Evolutionary conservation across 2,797 vertebrate species (phyloP).

Genomic region (Valencia hispanica): DNA sequence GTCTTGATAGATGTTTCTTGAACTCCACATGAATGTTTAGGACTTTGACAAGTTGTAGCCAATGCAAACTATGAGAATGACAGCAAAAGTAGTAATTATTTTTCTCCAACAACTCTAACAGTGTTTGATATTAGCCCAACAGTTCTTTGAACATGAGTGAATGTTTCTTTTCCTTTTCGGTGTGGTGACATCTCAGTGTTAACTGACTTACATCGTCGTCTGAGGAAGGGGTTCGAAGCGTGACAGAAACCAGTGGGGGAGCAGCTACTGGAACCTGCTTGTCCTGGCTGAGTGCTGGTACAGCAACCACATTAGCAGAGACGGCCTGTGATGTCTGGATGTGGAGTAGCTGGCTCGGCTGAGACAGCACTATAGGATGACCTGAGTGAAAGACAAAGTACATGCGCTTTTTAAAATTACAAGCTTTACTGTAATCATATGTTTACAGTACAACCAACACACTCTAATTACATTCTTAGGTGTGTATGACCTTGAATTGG

Average conservation of each 20-base stretch:
- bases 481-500: not conserved
- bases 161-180: not conserved
- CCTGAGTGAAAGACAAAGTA: constrained; percentile 73
- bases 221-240: constrained; percentile 62
- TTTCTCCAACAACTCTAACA: not conserved
- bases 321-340: constrained; percentile 84
- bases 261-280: constrained; percentile 58
- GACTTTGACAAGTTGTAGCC: not conserved
- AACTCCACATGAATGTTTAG: not conserved
- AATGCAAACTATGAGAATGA: not conserved
- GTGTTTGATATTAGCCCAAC: not conserved
- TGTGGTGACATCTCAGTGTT: not conserved
- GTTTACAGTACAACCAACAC: constrained; percentile 38
- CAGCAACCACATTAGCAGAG: constrained; percentile 74
- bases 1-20: not conserved
- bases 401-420: constrained; percentile 41
- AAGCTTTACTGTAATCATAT: constrained; percentile 41
- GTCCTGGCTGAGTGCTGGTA: constrained; percentile 78
- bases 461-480: constrained; percentile 31
- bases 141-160: not conserved
- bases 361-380: constrained; percentile 84
- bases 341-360: constrained; percentile 85
- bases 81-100: not conserved
- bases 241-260: constrained; percentile 59
- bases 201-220: constrained; percentile 90